Evolutionary conservation across 2,113 vertebrate genomes (phyloP), one percentile per base, ranked within the genome.

Genomic region (Porphyrio hochstetteri): DNA sequence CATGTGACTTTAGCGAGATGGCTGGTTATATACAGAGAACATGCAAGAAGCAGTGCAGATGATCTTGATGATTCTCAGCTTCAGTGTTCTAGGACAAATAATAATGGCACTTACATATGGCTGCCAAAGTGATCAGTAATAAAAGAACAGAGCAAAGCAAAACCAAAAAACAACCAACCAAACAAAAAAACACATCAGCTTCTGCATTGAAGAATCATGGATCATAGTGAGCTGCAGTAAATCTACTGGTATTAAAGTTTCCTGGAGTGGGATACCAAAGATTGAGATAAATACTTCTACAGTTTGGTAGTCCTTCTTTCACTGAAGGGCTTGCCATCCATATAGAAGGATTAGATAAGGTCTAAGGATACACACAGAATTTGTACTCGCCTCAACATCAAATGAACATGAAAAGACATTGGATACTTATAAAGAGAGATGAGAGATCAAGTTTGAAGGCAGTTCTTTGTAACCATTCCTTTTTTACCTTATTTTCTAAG

Each of bases 401-500:
- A 92, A 91, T 71, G 44, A 79, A 64, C 14, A 5, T 68, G 67
- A 52, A 90, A 87, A 95, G 29, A 14, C 33, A n/a, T 52, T 80
- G 60, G 48, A 81, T 36, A 46, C 55, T 40, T 48, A 61, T 36
- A 68, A 92, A 86, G 68, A 93, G 53, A 88, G 38, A 93, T 61
- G 42, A 53, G 36, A 85, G 44, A 93, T 33, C 55, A 83, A 82
- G 38, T 63, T 35, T 82, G 40, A 64, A 78, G 33, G 87, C 70
- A 61, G 35, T 69, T 82, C 70, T 68, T 93, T 23, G 11, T 64
- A 88, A 85, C 23, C 15, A 36, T 74, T 82, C 48, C 52, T 95
- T 96, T 86, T 82, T 59, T 61, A 82, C 78, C 68, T 92, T 63
- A 81, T 80, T 96, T 79, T 92, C 38, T 77, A 82, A 86, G 67